Percentiles rank a stretch among this genome's conserved stretches.
These are phyloP conservation scores for Dermolepida albohirtum DNA, from an alignment of 2,888 invertebrate species.

Conservation along the genomic window DNA sequence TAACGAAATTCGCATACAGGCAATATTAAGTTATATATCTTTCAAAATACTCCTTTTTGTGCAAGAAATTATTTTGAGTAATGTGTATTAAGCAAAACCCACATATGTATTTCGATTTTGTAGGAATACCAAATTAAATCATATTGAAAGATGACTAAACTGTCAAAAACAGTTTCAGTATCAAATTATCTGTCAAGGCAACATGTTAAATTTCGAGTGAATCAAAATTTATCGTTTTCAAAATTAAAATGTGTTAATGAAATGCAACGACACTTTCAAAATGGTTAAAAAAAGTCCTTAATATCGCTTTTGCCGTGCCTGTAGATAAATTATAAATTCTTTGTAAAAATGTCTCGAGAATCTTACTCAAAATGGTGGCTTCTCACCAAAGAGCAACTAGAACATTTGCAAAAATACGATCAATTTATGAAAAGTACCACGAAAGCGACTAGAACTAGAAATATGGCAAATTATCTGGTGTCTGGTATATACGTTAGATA, in stretches of 20 bases:
- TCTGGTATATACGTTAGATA: constrained; percentile 69
- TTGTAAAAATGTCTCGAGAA: constrained; percentile 64
- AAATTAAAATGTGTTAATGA: constrained; percentile 6
- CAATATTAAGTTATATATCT: too few relatives aligned
- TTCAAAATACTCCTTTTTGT: too few relatives aligned
- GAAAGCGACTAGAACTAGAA: constrained; percentile 63
- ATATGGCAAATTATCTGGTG: constrained; percentile 66
- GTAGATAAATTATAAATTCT: background rate
- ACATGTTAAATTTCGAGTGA: constrained; percentile 9
- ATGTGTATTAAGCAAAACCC: too few relatives aligned
- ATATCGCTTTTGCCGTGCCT: background rate
- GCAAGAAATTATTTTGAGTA: too few relatives aligned
- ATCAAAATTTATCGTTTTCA: constrained; percentile 2
- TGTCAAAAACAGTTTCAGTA: too few relatives aligned
- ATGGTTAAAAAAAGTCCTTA: too few relatives aligned
- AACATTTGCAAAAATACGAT: constrained; percentile 62
- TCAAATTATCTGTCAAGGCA: too few relatives aligned
- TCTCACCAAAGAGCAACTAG: constrained; percentile 62
- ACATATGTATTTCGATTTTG: too few relatives aligned
- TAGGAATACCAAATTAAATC: too few relatives aligned
- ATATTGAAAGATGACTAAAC: too few relatives aligned
- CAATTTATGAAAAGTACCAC: constrained; percentile 55
- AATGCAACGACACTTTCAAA: background rate
- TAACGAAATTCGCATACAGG: too few relatives aligned
- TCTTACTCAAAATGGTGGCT: constrained; percentile 68